These are phyloP conservation scores for Iphiclides podalirius DNA, from an alignment of 2,888 invertebrate genomes.

Conservation along the genomic window DNA sequence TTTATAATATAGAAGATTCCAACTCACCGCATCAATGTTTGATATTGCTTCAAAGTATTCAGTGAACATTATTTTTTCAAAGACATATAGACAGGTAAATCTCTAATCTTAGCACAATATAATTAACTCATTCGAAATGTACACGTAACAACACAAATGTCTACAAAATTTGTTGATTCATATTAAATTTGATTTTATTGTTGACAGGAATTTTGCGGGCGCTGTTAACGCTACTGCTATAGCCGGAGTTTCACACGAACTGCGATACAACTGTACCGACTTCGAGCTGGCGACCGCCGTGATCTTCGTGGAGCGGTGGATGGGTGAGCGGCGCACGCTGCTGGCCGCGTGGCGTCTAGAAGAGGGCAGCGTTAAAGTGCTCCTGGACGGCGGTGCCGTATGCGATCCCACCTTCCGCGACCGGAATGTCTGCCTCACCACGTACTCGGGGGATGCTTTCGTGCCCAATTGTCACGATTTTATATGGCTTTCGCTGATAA, in stretches of 20 bases:
- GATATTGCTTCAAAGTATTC: too few relatives aligned
- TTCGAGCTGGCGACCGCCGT: conserved; percentile 14
- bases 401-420: not conserved
- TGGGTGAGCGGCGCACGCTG: not conserved
- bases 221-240: conserved; percentile 13
- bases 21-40: too few relatives aligned
- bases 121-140: too few relatives aligned
- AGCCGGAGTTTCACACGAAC: conserved; percentile 13
- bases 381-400: conserved; percentile 11
- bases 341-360: conserved; percentile 27
- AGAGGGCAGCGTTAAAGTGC: conserved; percentile 13
- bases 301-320: conserved; percentile 33
- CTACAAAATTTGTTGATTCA: too few relatives aligned
- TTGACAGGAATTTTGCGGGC: conserved; percentile 22
- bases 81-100: too few relatives aligned
- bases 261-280: conserved; percentile 4
- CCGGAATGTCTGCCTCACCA: conserved; percentile 1
- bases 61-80: too few relatives aligned
- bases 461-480: conserved; percentile 82
- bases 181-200: too few relatives aligned
- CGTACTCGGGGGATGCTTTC: conserved; percentile 55
- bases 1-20: too few relatives aligned
- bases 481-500: conserved; percentile 74
- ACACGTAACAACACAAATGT: too few relatives aligned
- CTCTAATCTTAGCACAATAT: too few relatives aligned